These are phyloP conservation scores for Umimayanthus chanpuru DNA, from an alignment of 92 coral and sea anemone species.

Conservation along the genomic window DNA sequence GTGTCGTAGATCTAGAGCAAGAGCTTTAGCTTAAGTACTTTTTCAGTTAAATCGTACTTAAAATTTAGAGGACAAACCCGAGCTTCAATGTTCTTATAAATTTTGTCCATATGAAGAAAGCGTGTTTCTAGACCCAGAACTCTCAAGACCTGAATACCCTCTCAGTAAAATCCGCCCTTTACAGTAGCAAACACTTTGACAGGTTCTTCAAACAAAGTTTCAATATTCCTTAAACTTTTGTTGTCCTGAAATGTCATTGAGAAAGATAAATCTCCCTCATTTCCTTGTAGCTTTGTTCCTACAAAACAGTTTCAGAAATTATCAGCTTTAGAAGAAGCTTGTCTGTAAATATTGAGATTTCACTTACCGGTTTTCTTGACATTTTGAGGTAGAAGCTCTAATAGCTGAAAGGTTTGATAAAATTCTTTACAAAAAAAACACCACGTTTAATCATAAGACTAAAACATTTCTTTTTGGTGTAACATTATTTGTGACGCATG, in stretches of 20 bases:
- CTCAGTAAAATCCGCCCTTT: background rate
- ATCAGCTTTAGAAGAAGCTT: background rate
- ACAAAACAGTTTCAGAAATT: background rate
- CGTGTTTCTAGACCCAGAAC: background rate
- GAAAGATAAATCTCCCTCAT: background rate
- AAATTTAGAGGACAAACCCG: too few species aligned
- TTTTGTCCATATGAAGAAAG: too few species aligned
- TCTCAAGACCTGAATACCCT: too few species aligned
- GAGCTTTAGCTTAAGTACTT: too few species aligned
- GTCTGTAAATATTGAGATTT: too few species aligned
- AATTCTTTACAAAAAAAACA: background rate
- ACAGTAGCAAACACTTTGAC: constrained; percentile 2
- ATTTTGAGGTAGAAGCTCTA: background rate
- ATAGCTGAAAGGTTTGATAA: background rate
- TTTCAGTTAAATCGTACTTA: too few species aligned
- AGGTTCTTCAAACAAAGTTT: constrained; percentile 2
- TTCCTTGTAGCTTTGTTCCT: background rate
- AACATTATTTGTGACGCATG: background rate
- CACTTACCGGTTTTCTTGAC: background rate
- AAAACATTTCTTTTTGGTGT: background rate
- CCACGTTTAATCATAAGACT: background rate
- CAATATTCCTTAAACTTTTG: background rate
- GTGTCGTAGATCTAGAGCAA: too few species aligned
- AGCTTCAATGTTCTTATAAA: too few species aligned
- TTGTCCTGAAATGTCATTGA: background rate